Evolutionary conservation across 2,888 invertebrate species (phyloP), one percentile per base, ranked within the genome.

Genomic region (Macaria liturata): DNA sequence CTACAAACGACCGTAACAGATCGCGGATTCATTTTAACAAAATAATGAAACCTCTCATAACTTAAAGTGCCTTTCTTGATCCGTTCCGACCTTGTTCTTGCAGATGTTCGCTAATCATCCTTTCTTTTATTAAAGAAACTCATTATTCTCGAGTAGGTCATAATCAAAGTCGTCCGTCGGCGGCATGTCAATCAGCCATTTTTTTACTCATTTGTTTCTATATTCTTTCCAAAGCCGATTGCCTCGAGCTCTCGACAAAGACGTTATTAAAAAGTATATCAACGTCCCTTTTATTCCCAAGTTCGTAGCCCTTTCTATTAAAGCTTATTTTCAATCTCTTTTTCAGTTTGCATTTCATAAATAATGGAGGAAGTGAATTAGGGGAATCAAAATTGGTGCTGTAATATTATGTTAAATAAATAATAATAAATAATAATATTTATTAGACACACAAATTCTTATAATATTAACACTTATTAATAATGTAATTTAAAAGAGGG

Each of bases 211-310:
- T 59, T 60, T 65, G 63, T 57, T 59, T 63, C 60, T 64, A 51
- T 65, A 60, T 62, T 64, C 55, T 46, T 50, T 43, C 45, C 46
- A 62, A 66, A 67, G 62, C 62, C 57, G 65, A 67, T 67, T 66
- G 65, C 59, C 59, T 60, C 32, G 49, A 57, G n/a, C 37, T n/a
- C 56, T 56, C 60, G 20, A 44, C 42, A 43, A 52, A 39, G 62
- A 61, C 47, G 54, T 66, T 66, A 68, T 66, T 64, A 66, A 66
- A 65, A 65, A 60, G 59, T 63, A 57, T 55, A 64, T 49, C 51
- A 57, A 57, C 48, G 46, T 57, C 50, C 34, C 32, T 34, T 43
- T 59, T 52, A 52, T 52, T 51, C 46, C 34, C 32, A 46, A 46
- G 43, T 54, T 46, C n/a, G 49, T 39, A 60, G 55, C 55, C 59